Evolutionary conservation across 2,888 invertebrate genomes (phyloP).

Genomic region (Papilio demoleus): DNA sequence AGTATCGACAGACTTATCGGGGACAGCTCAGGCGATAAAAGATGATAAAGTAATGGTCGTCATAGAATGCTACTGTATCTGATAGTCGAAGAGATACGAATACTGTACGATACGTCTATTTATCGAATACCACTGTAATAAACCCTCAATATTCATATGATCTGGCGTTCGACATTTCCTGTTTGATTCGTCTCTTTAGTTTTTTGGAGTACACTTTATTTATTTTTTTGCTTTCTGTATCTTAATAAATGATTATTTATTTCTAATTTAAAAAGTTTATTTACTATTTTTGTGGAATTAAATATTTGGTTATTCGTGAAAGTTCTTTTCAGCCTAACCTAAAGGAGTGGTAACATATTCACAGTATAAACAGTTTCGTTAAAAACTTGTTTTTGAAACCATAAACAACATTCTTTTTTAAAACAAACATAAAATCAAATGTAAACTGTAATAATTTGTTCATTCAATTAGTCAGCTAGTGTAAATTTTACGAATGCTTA

Average conservation of each 20-base stretch:
- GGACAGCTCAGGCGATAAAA: slow-evolving; percentile 65
- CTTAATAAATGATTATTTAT: too few relatives aligned
- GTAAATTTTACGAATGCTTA: slow-evolving; percentile 64
- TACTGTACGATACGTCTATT: slow-evolving; percentile 46
- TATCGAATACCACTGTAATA: slow-evolving; percentile 75
- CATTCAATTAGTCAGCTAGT: slow-evolving; percentile 39
- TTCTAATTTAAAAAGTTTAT: too few relatives aligned
- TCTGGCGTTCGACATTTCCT: slow-evolving; percentile 41
- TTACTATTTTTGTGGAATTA: too few relatives aligned
- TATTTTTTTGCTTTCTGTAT: neutral
- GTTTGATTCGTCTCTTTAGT: slow-evolving; percentile 16
- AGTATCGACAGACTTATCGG: slow-evolving; percentile 74
- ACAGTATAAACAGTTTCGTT: too few relatives aligned
- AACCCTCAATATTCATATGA: slow-evolving; percentile 61
- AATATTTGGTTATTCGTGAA: too few relatives aligned
- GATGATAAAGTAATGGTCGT: slow-evolving; percentile 77
- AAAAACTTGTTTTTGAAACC: neutral
- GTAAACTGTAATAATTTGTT: neutral
- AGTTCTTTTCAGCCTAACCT: too few relatives aligned
- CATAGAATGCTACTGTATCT: slow-evolving; percentile 76
- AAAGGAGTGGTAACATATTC: too few relatives aligned
- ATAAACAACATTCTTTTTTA: neutral
- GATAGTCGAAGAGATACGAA: slow-evolving; percentile 62
- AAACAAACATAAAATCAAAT: neutral
- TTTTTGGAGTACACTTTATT: neutral